These are phyloP conservation scores for Nowickia ferox DNA, from an alignment of 2,888 invertebrate species.

Conservation along the genomic window DNA sequence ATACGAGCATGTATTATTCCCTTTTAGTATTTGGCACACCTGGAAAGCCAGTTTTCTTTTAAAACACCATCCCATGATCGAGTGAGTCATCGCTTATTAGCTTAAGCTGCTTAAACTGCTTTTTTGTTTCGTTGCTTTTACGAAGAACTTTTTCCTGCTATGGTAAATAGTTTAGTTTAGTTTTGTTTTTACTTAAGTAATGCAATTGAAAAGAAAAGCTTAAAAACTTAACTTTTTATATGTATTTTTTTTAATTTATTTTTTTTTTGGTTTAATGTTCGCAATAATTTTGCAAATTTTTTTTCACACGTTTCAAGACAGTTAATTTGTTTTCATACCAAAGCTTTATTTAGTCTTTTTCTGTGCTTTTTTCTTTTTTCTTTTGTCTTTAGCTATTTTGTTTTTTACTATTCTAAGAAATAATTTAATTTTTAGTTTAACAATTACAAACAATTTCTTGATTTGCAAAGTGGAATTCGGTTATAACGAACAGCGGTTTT, in stretches of 20 bases:
- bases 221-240: constrained; percentile 9
- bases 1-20: constrained; percentile 6
- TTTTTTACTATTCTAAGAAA: constrained; percentile 32
- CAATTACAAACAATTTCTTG: not conserved
- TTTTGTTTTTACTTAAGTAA: constrained; percentile 33
- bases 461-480: not conserved
- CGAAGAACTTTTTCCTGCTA: not conserved
- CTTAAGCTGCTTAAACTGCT: not conserved
- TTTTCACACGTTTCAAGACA: constrained; percentile 40
- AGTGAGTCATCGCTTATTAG: constrained; percentile 52
- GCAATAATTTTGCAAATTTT: constrained; percentile 26
- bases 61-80: not conserved
- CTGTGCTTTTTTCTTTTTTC: not conserved
- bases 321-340: not conserved
- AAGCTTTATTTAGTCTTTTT: constrained; percentile 7
- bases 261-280: constrained; percentile 16
- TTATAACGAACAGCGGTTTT: not conserved
- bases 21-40: constrained; percentile 57
- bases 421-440: not conserved
- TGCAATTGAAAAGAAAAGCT: not conserved
- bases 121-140: not conserved
- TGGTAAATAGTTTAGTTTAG: constrained; percentile 10
- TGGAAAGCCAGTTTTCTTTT: constrained; percentile 62
- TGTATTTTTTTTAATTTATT: not conserved
- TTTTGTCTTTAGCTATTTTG: not conserved